Conservation (phyloP, 2,797 vertebrate species). For the Melanotaenia pygmaea region DNA sequence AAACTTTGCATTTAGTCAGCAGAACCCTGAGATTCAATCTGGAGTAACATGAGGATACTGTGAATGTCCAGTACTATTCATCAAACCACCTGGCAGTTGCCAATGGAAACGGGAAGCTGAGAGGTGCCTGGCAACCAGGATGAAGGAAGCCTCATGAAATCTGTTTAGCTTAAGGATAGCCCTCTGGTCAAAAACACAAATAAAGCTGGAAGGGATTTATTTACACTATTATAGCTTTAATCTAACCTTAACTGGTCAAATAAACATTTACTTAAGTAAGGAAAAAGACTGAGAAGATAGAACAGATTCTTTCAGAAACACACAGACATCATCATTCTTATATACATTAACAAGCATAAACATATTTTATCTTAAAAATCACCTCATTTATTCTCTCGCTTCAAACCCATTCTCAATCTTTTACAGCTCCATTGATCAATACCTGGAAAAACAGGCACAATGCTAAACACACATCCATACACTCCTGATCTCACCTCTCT, state of each 20-base stretch:
- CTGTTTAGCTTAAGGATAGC: constrained; percentile 65
- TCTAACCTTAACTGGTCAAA: constrained; percentile 23
- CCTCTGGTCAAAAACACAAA: constrained; percentile 57
- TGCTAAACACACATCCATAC: constrained; percentile 47
- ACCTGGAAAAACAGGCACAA: constrained; percentile 52
- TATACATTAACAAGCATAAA: constrained; percentile 33
- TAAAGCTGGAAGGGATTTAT: constrained; percentile 41
- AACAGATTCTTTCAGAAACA: constrained; percentile 27
- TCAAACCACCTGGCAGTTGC: constrained; percentile 82
- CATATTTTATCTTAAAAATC: constrained; percentile 25
- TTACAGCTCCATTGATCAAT: constrained; percentile 53
- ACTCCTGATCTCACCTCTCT: constrained; percentile 82
- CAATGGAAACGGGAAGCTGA: constrained; percentile 83
- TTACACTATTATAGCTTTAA: constrained; percentile 40
- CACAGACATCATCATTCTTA: constrained; percentile 21
- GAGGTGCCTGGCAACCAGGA: constrained; percentile 81
- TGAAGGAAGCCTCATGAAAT: constrained; percentile 76
- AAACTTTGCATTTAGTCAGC: constrained; percentile 72
- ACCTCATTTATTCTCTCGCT: constrained; percentile 46
- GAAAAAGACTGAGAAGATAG: constrained; percentile 27
- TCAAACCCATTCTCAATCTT: constrained; percentile 41
- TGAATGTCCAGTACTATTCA: constrained; percentile 79
- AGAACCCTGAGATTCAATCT: constrained; percentile 61
- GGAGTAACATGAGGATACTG: constrained; percentile 72
- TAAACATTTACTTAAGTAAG: constrained; percentile 28